Evolutionary conservation across 2,888 invertebrate genomes (phyloP).

Genomic region (Rotaria socialis): DNA sequence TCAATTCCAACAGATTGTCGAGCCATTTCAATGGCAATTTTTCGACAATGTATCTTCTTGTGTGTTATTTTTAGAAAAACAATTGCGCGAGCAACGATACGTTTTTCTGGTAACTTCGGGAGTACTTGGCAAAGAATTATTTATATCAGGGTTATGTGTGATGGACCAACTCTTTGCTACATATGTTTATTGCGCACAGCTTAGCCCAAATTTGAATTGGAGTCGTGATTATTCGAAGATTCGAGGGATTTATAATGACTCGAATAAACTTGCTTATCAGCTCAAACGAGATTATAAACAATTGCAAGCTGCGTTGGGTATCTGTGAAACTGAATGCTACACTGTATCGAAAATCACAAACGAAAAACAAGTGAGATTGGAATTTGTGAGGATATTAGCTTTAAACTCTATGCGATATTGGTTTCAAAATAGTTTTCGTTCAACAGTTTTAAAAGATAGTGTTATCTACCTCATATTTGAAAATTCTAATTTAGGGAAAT

Average conservation of each 20-base stretch:
- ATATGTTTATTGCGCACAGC: neutral
- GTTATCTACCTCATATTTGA: too few species aligned
- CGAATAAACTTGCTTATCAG: neutral
- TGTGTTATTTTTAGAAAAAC: neutral
- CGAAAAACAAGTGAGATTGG: neutral
- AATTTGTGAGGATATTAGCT: neutral
- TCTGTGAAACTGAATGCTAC: neutral
- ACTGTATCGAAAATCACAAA: neutral
- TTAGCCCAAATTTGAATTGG: neutral
- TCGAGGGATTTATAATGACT: neutral
- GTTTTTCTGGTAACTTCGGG: neutral
- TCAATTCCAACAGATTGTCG: neutral
- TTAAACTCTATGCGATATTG: neutral
- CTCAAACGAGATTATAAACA: neutral
- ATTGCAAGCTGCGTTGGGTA: neutral
- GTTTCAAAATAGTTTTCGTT: too few species aligned
- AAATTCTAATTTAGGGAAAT: too few species aligned
- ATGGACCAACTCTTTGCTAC: neutral
- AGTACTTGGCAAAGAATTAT: neutral
- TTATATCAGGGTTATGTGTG: neutral
- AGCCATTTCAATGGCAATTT: neutral
- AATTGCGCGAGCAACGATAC: neutral
- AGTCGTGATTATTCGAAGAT: neutral
- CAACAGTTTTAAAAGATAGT: too few species aligned
- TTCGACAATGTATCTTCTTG: neutral